Conservation (phyloP, 2,888 invertebrate genomes). For the Himalopsyche japonica region DNA sequence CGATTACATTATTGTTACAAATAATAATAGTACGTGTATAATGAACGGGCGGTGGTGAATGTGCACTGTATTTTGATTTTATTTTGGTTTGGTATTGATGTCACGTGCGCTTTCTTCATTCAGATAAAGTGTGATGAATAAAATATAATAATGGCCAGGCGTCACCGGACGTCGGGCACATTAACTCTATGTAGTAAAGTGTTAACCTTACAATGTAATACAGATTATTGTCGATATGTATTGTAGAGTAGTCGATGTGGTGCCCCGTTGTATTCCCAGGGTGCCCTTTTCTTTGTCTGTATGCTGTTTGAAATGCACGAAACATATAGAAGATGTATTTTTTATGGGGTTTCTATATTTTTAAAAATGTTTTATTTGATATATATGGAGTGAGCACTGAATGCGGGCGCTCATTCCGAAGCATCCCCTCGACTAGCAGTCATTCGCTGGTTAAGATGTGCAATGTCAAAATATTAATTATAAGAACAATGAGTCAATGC, state of each 20-base stretch:
- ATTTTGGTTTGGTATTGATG: conserved; percentile 34
- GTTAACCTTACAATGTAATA: conserved; percentile 37
- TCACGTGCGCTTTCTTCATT: conserved; percentile 25
- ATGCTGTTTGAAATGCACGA: conserved; percentile 87
- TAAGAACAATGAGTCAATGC: conserved; percentile 38
- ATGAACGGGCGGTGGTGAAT: conserved; percentile 36
- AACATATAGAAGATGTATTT: conserved; percentile 79
- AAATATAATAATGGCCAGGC: neutral
- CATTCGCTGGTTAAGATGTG: conserved; percentile 27
- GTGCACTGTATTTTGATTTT: conserved; percentile 32
- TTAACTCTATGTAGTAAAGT: conserved; percentile 38
- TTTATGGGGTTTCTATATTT: conserved; percentile 39
- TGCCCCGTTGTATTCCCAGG: conserved; percentile 59
- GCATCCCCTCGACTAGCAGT: conserved; percentile 23
- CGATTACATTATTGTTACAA: conserved; percentile 14
- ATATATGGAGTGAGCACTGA: conserved; percentile 26
- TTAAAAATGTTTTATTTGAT: conserved; percentile 33
- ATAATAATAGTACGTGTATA: conserved; percentile 23
- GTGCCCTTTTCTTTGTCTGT: conserved; percentile 68
- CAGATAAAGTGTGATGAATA: conserved; percentile 2
- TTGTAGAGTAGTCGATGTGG: conserved; percentile 62
- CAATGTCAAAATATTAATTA: conserved; percentile 37
- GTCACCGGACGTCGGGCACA: conserved; percentile 6
- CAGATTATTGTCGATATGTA: conserved; percentile 55
- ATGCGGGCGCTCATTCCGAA: conserved; percentile 16